Conservation (phyloP, 2,113 vertebrate genomes). For the Microtus oregoni region DNA sequence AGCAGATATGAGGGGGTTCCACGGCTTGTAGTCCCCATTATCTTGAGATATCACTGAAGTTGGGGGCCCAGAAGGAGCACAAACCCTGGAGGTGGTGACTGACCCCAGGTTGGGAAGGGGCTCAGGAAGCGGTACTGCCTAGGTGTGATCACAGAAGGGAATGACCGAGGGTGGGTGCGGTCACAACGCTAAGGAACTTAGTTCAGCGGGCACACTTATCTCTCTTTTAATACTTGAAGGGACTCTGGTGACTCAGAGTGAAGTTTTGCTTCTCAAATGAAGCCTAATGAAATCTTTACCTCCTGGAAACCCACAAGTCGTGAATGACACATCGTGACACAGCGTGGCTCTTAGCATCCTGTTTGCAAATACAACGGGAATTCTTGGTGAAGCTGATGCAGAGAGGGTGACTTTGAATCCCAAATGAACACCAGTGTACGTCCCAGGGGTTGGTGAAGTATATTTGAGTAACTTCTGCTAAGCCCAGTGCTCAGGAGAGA, state of each 20-base stretch:
- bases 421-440: not conserved
- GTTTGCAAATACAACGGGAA: not conserved
- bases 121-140: not conserved
- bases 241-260: not conserved
- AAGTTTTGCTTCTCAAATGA: constrained; percentile 24
- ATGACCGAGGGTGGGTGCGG: not conserved
- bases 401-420: not conserved
- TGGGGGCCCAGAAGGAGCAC: not conserved
- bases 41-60: not conserved
- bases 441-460: constrained; percentile 54
- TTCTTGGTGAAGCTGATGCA: not conserved
- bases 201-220: not conserved
- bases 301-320: not conserved
- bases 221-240: not conserved
- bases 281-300: not conserved
- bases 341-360: not conserved
- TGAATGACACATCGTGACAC: constrained; percentile 37
- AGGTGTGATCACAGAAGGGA: not conserved
- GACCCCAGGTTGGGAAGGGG: not conserved
- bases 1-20: not conserved
- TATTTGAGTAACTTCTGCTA: constrained; percentile 63
- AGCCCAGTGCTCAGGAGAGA: constrained; percentile 3
- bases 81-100: not conserved
- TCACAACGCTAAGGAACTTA: not conserved
- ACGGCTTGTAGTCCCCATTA: not conserved